These are phyloP conservation scores for Pollicipes pollicipes DNA, from an alignment of 1,140 invertebrate genomes.

Conservation along the genomic window DNA sequence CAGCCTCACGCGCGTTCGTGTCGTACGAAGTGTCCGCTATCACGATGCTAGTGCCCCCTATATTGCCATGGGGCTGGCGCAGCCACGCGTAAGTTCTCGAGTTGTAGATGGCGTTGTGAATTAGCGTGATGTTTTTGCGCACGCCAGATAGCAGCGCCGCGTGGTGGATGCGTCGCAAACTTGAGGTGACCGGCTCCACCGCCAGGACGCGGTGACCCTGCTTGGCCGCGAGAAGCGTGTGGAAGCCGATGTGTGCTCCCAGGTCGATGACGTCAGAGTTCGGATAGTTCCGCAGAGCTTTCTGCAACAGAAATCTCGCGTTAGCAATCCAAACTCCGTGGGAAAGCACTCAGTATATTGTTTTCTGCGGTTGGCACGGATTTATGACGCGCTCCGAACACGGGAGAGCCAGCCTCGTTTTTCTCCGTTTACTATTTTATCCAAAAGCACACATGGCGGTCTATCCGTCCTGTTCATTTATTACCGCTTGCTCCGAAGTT, in stretches of 20 bases:
- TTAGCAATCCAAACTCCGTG: too few species aligned
- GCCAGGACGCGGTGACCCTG: slow-evolving; percentile 22
- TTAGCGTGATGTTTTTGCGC: slow-evolving; percentile 17
- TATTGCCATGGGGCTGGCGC: slow-evolving; percentile 19
- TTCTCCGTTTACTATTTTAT: too few species aligned
- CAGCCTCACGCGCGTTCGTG: background rate
- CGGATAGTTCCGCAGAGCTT: slow-evolving; percentile 9
- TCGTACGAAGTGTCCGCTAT: background rate
- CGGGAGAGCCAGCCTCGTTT: too few species aligned
- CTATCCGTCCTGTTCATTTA: too few species aligned
- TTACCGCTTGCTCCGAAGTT: too few species aligned
- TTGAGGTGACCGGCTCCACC: slow-evolving; percentile 22
- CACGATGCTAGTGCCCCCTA: slow-evolving; percentile 21
- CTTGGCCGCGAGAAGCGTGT: slow-evolving; percentile 21
- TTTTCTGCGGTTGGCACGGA: too few species aligned
- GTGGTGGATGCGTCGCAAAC: slow-evolving; percentile 19
- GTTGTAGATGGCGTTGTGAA: slow-evolving; percentile 21
- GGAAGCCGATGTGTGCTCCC: slow-evolving; percentile 24
- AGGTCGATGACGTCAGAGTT: slow-evolving; percentile 22
- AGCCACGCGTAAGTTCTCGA: slow-evolving; percentile 18
- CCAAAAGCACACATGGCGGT: too few species aligned
- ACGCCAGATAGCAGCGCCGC: slow-evolving; percentile 18
- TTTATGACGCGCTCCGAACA: too few species aligned
- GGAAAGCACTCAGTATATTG: too few species aligned
- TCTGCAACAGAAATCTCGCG: background rate